Evolutionary conservation across 2,113 vertebrate genomes (phyloP), one percentile per base, ranked within the genome.

Genomic region (Machaerirhynchus nigripectus): DNA sequence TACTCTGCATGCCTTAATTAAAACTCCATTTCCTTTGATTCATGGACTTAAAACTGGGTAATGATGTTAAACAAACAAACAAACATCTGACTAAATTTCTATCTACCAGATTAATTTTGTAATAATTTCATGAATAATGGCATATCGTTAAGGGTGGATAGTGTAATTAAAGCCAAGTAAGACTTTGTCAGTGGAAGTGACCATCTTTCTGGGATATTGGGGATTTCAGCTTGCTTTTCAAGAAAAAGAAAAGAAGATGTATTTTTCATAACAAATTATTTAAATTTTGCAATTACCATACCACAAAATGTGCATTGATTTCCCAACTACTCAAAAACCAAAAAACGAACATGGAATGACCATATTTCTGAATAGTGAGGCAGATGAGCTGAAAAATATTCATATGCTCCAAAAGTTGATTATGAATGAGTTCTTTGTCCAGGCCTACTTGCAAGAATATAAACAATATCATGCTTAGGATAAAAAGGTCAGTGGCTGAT

Each of bases 21-120:
- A 91, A 95, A 89, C 46, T 22, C 81, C 23, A 26, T 88, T 95
- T 94, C 50, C 55, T 78, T 78, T 89, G 60, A 69, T 91, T 93
- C 56, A 30, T 30, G 73, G 77, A 21, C 63, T 81, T 65, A 70
- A 42, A 94, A 63, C 61, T 85, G 23, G 22, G 61, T 65, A 42
- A 82, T 37, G 31, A 37, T 70, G 50, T 77, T 84, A 87, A 87
- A 94, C 33, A 88, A 90, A 88, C 56, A 68, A 68, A 74, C 31
- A 89, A 39, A 39, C 39, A 39, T 70, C 46, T 91, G 50, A 82
- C 78, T 84, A 52, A 77, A 70, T 78, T 84, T 74, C 50, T 90
- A 8, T 73, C 84, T 84, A 50, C 37, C 42, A 59, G 74, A 84
- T 70, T 56, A 89, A 74, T 89, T 87, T 87, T 67, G 19, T n/a